Conservation (phyloP, 2,113 vertebrate species). For the Noturus placidus region DNA sequence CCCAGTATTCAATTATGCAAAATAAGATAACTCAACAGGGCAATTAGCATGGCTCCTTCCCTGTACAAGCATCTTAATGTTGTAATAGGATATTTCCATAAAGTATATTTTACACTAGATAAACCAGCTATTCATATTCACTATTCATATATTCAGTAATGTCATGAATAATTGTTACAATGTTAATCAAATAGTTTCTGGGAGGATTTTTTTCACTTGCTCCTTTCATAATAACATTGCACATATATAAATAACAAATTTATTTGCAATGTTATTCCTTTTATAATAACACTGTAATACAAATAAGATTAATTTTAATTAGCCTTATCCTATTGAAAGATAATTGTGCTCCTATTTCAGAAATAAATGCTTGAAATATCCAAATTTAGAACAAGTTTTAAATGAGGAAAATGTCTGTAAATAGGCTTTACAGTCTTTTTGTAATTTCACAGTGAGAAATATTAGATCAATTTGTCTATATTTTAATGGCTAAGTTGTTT, state of each 20-base stretch:
- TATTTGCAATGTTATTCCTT: not conserved
- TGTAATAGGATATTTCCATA: not conserved
- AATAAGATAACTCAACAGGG: constrained; percentile 5
- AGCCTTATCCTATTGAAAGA: not conserved
- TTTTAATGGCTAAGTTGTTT: not conserved
- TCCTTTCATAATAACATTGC: too few relatives aligned
- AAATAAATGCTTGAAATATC: not conserved
- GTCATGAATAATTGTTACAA: not conserved
- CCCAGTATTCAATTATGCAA: constrained; percentile 14
- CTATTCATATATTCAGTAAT: too few relatives aligned
- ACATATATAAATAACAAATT: too few relatives aligned
- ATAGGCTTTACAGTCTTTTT: not conserved
- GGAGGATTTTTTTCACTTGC: not conserved
- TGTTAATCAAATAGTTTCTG: not conserved
- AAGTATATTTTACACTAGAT: not conserved
- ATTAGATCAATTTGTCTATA: not conserved
- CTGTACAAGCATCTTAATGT: not conserved
- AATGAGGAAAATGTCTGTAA: not conserved
- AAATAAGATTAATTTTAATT: not conserved
- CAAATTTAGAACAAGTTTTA: not conserved
- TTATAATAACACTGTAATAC: not conserved
- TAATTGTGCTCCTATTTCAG: not conserved
- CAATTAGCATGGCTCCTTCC: constrained; percentile 1
- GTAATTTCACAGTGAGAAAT: not conserved
- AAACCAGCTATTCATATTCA: not conserved